Percentiles rank a stretch among this genome's conserved stretches.
phyloP scores from a whole-genome alignment of 2,113 vertebrate genomes.

The Myrmophylax atrothorax region DNA sequence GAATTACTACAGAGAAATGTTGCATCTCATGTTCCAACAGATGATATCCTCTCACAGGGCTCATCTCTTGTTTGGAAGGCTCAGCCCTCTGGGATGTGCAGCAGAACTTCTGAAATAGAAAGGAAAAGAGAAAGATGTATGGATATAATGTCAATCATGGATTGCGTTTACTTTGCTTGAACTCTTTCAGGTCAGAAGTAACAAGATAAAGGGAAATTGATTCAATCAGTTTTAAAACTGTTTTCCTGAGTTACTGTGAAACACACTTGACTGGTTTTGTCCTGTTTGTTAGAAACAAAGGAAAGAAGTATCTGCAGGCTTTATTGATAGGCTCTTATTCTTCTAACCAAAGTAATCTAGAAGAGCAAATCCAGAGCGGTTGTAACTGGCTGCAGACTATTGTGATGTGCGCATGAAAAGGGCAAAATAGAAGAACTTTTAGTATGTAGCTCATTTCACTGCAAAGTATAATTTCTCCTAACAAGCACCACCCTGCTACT shows the following conservation, averaged over 20 bases:
- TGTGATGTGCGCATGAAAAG: not conserved
- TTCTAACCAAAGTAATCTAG: not conserved
- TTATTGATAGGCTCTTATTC: not conserved
- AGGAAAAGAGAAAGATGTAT: not conserved
- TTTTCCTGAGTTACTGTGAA: slow-evolving; percentile 15
- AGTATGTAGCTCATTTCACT: not conserved
- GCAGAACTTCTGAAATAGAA: not conserved
- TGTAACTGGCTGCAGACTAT: not conserved
- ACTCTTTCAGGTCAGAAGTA: slow-evolving; percentile 25
- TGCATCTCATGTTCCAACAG: not conserved
- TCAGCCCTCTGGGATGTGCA: not conserved
- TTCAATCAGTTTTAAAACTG: slow-evolving; percentile 24
- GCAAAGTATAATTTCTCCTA: slow-evolving; percentile 28
- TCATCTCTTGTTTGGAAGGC: not conserved
- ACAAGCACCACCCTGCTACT: not conserved
- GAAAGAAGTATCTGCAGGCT: slow-evolving; percentile 21
- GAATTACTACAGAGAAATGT: not conserved
- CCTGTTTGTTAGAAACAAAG: not conserved
- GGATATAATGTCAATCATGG: not conserved
- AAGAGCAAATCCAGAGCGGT: not conserved
- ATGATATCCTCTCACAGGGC: not conserved
- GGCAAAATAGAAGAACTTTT: not conserved
- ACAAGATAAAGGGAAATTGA: slow-evolving; percentile 44
- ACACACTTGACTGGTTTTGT: slow-evolving; percentile 23
- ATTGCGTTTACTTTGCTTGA: not conserved